Percentiles rank a stretch among this genome's conserved stretches.
Conservation (phyloP, 2,113 vertebrate species). For the Sterna hirundo region DNA sequence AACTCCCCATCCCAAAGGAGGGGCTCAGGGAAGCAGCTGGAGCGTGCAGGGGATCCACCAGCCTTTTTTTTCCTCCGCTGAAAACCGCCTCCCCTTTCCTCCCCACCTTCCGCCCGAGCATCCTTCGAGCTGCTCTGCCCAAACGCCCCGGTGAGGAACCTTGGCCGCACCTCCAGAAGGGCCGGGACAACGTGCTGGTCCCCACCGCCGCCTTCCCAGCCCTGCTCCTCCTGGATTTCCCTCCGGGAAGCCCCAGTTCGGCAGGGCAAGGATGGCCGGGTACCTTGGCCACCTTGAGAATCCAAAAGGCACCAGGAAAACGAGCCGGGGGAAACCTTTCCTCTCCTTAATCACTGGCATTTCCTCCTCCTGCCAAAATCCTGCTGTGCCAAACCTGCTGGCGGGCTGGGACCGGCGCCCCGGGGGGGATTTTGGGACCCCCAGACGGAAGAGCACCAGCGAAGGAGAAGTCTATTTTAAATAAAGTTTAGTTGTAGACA, state of each 20-base stretch:
- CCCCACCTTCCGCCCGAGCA: accelerated
- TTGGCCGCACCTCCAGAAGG: background rate
- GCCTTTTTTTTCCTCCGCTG: too few relatives aligned
- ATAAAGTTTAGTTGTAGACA: accelerated
- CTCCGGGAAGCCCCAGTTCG: accelerated
- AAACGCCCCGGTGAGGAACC: background rate
- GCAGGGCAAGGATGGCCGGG: background rate
- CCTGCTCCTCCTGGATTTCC: background rate
- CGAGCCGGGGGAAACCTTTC: accelerated
- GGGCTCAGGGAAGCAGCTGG: accelerated
- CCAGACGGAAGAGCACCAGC: background rate
- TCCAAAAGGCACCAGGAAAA: background rate
- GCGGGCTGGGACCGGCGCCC: accelerated
- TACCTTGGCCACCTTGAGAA: background rate
- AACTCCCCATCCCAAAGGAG: background rate
- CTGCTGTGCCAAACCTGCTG: accelerated
- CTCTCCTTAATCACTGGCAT: background rate
- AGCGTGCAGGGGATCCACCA: background rate
- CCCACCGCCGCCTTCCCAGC: too few relatives aligned
- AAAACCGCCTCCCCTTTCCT: background rate
- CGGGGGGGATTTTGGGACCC: background rate
- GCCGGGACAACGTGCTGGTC: background rate
- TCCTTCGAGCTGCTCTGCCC: accelerated
- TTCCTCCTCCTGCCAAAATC: background rate
- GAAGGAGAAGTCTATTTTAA: background rate